Conservation (phyloP, 2,797 vertebrate genomes). For the Oreochromis grahami region DNA sequence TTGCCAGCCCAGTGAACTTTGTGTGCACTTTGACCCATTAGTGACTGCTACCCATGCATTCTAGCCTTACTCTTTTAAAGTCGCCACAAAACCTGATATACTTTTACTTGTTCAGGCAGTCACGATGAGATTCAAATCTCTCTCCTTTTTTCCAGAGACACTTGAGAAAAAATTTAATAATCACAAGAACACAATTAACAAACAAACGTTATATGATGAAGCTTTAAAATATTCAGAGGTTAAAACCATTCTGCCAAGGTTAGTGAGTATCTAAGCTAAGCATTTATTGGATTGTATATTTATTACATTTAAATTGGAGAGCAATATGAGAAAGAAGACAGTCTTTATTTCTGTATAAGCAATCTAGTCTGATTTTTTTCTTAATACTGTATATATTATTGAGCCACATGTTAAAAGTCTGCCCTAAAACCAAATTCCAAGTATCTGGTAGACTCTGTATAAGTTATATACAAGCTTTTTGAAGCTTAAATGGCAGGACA, state of each 20-base stretch:
- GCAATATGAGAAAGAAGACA: neutral
- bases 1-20: slow-evolving; percentile 70
- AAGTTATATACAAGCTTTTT: neutral
- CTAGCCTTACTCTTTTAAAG: slow-evolving; percentile 45
- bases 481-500: neutral
- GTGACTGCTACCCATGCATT: slow-evolving; percentile 61
- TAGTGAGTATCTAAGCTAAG: neutral
- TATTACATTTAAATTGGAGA: neutral
- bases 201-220: neutral
- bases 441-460: neutral
- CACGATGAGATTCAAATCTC: neutral
- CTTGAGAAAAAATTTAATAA: neutral
- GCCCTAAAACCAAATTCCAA: neutral
- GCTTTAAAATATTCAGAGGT: neutral
- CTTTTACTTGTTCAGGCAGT: neutral
- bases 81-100: slow-evolving; percentile 8
- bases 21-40: slow-evolving; percentile 70
- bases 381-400: neutral
- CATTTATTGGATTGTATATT: neutral
- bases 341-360: neutral
- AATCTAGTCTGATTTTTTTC: neutral
- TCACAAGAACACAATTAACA: neutral
- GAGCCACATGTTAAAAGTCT: neutral
- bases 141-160: neutral
- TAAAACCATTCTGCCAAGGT: neutral